phyloP scores from a whole-genome alignment of 2,888 invertebrate genomes.

The Tanytarsus gracilentus region DNA sequence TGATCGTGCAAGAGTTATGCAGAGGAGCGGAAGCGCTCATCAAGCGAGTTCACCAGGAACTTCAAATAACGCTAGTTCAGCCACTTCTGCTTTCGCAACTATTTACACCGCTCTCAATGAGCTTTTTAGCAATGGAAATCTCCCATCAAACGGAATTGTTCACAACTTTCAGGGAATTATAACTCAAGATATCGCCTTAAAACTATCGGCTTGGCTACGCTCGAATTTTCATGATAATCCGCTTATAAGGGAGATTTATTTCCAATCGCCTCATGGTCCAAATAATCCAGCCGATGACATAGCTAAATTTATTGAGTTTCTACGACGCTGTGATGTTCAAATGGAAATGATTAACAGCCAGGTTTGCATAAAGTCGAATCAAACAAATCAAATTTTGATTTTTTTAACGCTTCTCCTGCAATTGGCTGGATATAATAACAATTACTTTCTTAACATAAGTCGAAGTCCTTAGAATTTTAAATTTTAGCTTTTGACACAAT shows the following conservation, averaged over 20 bases:
- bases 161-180: conserved; percentile 31
- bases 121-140: conserved; percentile 17
- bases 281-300: conserved; percentile 15
- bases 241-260: conserved; percentile 29
- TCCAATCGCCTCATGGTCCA: conserved; percentile 18
- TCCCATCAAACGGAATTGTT: conserved; percentile 14
- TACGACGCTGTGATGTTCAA: conserved; percentile 30
- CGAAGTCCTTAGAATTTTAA: conserved; percentile 9
- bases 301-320: conserved; percentile 28
- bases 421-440: conserved; percentile 31
- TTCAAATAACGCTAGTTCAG: not conserved
- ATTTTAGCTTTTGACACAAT: too few relatives aligned
- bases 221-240: conserved; percentile 29
- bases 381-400: conserved; percentile 24
- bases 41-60: not conserved
- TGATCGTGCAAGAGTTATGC: conserved; percentile 10
- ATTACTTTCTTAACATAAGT: conserved; percentile 30
- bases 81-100: conserved; percentile 16
- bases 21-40: not conserved
- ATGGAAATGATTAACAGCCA: conserved; percentile 29
- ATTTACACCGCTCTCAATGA: conserved; percentile 23
- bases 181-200: conserved; percentile 30
- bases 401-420: conserved; percentile 31
- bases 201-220: conserved; percentile 30
- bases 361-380: conserved; percentile 12